Base-by-base conservation (phyloP, 2,888 invertebrate species). In the Matsumyia berberina region DNA sequence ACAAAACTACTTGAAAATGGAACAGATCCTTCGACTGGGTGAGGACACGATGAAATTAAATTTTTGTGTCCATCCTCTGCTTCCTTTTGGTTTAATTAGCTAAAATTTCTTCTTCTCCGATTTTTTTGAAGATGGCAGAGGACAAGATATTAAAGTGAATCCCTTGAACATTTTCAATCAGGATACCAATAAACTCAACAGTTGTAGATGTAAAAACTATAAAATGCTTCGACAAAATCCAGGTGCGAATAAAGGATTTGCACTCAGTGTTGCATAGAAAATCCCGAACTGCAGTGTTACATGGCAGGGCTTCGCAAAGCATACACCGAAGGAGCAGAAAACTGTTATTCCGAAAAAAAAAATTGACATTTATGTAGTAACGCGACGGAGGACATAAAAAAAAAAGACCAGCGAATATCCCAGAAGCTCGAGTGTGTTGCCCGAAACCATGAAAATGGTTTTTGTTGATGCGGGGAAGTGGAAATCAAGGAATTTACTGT, bases 401-500 rank as follows among this genome's bases (percentile, higher is more conserved):
- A 29, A 12, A 51, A 51, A 2, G 29, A 9, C 12, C 51, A 31
- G 6, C 5, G 51, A 51, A 51, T 3, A 51, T 31, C 51, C 29
- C 12, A 29, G 29, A 31, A 12, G 12, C 51, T 51, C 8, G 51
- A 51, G 12, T 51, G 24, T 24, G 4, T 49, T 49, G 24, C 24
- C 4, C 24, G 4, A 24, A 24, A 24, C 24, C 1, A 24, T 24
- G n/a, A n/a, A n/a, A n/a, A n/a, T n/a, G n/a, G n/a, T 51, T 51
- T 51, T 51, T 31, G 51, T 57, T 17, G 24, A 37, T 24, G 24
- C 24, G 39, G 9, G 66, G 11, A 6, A 11, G 39, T 12, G 44
- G 29, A 42, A 29, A 44, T 46, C 31, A 17, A 33, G 17, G 15
- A 46, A 62, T 67, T 67, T 42, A 53, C 53, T 67, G 17, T 67